These are phyloP conservation scores for Heliangelus exortis DNA, from an alignment of 2,797 vertebrate genomes.

Conservation along the genomic window DNA sequence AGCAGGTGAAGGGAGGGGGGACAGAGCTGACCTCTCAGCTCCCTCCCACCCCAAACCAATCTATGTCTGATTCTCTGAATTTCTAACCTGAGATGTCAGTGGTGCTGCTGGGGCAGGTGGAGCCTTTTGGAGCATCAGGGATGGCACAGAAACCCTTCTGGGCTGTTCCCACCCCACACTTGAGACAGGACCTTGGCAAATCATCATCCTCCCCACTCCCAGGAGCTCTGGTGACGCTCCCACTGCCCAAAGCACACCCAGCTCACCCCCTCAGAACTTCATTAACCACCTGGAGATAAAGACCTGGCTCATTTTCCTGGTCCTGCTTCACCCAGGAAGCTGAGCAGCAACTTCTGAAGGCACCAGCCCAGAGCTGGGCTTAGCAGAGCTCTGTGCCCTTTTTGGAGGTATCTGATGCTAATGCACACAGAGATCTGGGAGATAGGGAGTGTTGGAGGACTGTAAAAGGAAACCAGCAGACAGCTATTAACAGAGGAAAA, in stretches of 20 bases:
- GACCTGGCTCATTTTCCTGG: not conserved
- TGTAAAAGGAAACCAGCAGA: conserved; percentile 60
- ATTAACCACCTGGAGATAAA: not conserved
- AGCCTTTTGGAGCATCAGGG: not conserved
- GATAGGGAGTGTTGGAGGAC: conserved; percentile 17
- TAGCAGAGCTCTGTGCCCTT: not conserved
- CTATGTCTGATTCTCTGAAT: no score
- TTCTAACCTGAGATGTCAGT: not conserved
- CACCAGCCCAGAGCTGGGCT: not conserved
- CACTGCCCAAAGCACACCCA: accelerated
- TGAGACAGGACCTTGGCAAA: not conserved
- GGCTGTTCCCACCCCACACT: not conserved
- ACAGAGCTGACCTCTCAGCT: no score
- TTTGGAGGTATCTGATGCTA: conserved; percentile 21
- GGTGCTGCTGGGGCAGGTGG: not conserved
- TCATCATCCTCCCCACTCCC: no score
- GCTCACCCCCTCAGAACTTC: not conserved
- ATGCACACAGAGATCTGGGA: conserved; percentile 27
- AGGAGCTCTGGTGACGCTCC: accelerated
- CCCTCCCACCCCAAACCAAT: no score
- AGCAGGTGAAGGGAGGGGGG: not conserved
- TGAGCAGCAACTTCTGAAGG: not conserved
- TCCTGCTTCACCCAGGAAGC: accelerated
- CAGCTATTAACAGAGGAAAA: conserved; percentile 53
- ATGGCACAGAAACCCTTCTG: not conserved